Conservation (phyloP, 1,140 invertebrate species). For the Tetramorium parvispinum region DNA sequence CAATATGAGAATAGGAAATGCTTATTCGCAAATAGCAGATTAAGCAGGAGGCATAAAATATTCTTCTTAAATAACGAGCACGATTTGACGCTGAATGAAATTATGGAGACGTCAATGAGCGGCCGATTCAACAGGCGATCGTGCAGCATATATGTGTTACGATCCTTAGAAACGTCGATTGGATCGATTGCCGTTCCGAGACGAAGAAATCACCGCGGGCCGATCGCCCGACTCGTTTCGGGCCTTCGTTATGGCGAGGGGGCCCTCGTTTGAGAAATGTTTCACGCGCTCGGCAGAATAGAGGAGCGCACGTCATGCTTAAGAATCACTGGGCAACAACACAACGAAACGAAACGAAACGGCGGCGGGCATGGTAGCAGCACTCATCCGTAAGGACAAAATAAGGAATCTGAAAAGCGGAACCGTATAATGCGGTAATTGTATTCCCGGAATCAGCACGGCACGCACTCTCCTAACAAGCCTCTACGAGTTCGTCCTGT, state of each 20-base stretch:
- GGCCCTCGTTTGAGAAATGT: constrained; percentile 43
- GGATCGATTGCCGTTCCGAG: constrained; percentile 20
- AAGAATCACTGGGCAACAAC: constrained; percentile 35
- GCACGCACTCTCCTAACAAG: constrained; percentile 74
- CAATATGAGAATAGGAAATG: background rate
- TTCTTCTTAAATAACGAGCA: background rate
- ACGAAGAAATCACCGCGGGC: constrained; percentile 48
- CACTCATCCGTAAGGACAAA: constrained; percentile 59
- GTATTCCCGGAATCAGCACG: constrained; percentile 75
- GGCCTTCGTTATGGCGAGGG: constrained; percentile 43
- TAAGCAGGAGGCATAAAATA: no score
- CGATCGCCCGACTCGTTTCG: constrained; percentile 44
- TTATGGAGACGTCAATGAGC: background rate
- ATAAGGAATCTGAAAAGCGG: constrained; percentile 77
- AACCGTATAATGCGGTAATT: constrained; percentile 78
- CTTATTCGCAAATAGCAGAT: background rate
- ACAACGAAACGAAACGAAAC: constrained; percentile 12
- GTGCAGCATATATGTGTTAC: background rate
- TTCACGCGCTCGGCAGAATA: constrained; percentile 39
- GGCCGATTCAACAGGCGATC: background rate
- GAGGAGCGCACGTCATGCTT: constrained; percentile 55
- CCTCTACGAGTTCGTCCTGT: constrained; percentile 53
- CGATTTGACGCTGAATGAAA: background rate
- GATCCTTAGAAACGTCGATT: background rate
- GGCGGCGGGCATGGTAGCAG: constrained; percentile 23